Percentiles rank a stretch among this genome's conserved stretches.
Evolutionary conservation across 2,888 invertebrate species (phyloP).

Genomic region (Girardia tigrina): DNA sequence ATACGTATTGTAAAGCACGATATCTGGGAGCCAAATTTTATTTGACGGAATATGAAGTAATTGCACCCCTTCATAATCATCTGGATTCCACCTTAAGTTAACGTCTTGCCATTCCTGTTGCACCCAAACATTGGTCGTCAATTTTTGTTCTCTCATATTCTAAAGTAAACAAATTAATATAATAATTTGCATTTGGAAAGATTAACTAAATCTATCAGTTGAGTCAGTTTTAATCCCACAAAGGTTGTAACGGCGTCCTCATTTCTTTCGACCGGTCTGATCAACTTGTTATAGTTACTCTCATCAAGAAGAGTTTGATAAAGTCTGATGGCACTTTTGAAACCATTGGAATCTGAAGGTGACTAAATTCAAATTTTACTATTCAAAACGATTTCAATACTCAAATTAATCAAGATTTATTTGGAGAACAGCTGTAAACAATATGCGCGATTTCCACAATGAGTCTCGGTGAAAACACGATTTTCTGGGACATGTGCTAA

Average conservation of each 20-base stretch:
- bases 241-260: constrained; percentile 83
- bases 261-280: constrained; percentile 82
- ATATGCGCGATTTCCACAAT: background rate
- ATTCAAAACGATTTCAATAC: background rate
- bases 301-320: constrained; percentile 88
- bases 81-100: constrained; percentile 86
- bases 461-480: background rate
- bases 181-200: background rate
- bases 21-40: constrained; percentile 94
- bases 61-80: constrained; percentile 79
- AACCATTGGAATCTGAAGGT: constrained; percentile 51
- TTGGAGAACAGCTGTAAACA: background rate
- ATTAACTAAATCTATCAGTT: constrained; percentile 93
- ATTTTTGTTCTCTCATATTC: constrained; percentile 94
- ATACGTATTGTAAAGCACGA: constrained; percentile 87
- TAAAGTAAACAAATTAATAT: constrained; percentile 55
- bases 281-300: constrained; percentile 71
- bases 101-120: constrained; percentile 64
- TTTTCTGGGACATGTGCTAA: too few species aligned
- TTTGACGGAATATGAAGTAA: constrained; percentile 88
- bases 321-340: constrained; percentile 79
- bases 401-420: background rate
- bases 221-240: constrained; percentile 77
- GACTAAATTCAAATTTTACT: background rate
- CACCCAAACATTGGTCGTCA: constrained; percentile 95